Evolutionary conservation across 2,888 invertebrate species (phyloP).

Genomic region (Mamestra brassicae): DNA sequence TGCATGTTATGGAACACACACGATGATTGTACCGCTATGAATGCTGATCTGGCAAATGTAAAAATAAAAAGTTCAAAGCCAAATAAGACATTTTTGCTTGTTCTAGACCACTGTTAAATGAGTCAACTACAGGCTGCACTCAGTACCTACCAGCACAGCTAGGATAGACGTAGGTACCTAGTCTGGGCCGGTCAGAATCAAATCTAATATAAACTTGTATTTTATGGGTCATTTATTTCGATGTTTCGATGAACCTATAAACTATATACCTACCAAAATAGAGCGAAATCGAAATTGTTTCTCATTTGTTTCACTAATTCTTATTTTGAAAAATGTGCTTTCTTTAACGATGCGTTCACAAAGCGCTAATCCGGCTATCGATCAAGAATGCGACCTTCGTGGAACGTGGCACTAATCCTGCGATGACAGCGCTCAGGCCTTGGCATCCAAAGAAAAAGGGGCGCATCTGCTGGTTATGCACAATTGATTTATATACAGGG

Average conservation of each 20-base stretch:
- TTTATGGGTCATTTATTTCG: background rate
- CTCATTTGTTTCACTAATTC: constrained; percentile 25
- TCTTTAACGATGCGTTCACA: constrained; percentile 57
- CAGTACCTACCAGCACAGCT: background rate
- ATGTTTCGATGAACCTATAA: background rate
- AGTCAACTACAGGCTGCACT: background rate
- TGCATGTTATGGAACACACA: constrained; percentile 76
- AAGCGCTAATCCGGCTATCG: constrained; percentile 77
- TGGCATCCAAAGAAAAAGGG: constrained; percentile 43
- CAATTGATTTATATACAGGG: background rate
- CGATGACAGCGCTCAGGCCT: constrained; percentile 77
- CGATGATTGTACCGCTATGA: constrained; percentile 57
- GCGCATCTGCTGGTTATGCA: background rate
- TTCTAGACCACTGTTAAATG: background rate
- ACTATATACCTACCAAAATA: background rate
- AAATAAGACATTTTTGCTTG: background rate
- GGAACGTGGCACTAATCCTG: constrained; percentile 86
- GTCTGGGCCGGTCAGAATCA: background rate
- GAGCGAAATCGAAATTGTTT: background rate
- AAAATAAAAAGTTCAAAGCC: constrained; percentile 17
- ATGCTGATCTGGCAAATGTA: constrained; percentile 24
- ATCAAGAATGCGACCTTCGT: constrained; percentile 82
- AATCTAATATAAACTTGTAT: background rate
- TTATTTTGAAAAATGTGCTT: constrained; percentile 49
- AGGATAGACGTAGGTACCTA: background rate